phyloP scores from a whole-genome alignment of 1,140 invertebrate genomes.

The Eurytemora carolleeae region DNA sequence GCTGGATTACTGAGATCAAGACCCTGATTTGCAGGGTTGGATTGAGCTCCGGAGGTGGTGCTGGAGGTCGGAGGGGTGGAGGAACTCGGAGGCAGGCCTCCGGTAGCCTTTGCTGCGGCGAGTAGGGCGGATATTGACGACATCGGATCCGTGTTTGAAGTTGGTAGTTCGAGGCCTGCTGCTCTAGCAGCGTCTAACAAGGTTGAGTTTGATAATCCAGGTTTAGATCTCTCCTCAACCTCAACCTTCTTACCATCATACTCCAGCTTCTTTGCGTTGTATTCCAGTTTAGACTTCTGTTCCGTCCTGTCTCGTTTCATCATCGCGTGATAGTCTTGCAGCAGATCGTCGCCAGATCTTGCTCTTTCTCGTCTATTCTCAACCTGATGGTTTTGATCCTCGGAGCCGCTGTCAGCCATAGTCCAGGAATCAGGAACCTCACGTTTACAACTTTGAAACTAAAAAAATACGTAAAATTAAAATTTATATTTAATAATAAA shows the following conservation, averaged over 20 bases:
- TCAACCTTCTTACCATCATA: too few relatives aligned
- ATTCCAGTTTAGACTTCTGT: too few relatives aligned
- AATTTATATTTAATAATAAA: too few relatives aligned
- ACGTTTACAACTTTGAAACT: neutral
- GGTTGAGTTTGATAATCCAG: too few relatives aligned
- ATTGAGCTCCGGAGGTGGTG: neutral
- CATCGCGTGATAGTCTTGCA: neutral
- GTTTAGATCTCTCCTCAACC: too few relatives aligned
- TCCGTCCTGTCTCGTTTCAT: neutral
- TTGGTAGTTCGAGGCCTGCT: slow-evolving; percentile 1
- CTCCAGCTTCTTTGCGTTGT: too few relatives aligned
- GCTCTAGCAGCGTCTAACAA: slow-evolving; percentile 8
- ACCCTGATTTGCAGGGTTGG: neutral
- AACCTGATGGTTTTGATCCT: neutral
- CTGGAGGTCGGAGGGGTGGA: neutral
- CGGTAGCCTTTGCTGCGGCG: slow-evolving; percentile 8
- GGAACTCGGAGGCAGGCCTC: slow-evolving; percentile 1
- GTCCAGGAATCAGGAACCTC: neutral
- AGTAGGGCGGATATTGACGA: slow-evolving; percentile 7
- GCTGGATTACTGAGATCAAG: slow-evolving; percentile 1
- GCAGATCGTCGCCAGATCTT: neutral
- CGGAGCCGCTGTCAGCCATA: neutral
- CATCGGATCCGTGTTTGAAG: slow-evolving; percentile 2
- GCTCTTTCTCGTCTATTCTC: neutral
- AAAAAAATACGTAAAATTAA: too few relatives aligned